Conservation (phyloP, 1,140 invertebrate species). For the Drosophila sulfurigaster region DNA sequence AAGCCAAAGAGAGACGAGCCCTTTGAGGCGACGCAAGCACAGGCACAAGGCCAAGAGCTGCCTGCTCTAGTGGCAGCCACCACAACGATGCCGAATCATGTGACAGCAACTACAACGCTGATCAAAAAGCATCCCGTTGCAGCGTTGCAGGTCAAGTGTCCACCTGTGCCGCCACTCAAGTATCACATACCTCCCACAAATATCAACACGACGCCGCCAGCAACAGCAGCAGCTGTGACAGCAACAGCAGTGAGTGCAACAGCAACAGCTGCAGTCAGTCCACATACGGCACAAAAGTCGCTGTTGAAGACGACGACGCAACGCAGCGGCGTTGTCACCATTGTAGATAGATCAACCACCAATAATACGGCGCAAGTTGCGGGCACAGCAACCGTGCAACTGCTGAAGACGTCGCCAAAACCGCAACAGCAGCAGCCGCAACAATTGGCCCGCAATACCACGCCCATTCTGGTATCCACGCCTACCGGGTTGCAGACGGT, state of each 20-base stretch:
- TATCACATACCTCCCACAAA: slow-evolving; percentile 66
- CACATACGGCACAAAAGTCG: slow-evolving; percentile 66
- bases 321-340: slow-evolving; percentile 40
- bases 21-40: slow-evolving; percentile 26
- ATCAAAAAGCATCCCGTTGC: slow-evolving; percentile 52
- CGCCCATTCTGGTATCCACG: slow-evolving; percentile 81
- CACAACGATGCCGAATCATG: slow-evolving; percentile 3
- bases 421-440: slow-evolving; percentile 19
- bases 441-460: slow-evolving; percentile 54
- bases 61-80: slow-evolving; percentile 68
- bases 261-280: slow-evolving; percentile 17
- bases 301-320: slow-evolving; percentile 66
- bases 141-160: slow-evolving; percentile 58
- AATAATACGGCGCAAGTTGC: background rate
- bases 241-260: slow-evolving; percentile 20
- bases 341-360: slow-evolving; percentile 29
- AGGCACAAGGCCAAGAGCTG: slow-evolving; percentile 34
- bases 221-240: slow-evolving; percentile 17
- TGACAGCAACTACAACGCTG: slow-evolving; percentile 20
- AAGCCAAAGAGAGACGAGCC: slow-evolving; percentile 63
- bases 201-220: slow-evolving; percentile 18
- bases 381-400: slow-evolving; percentile 15
- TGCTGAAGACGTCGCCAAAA: slow-evolving; percentile 33
- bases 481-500: slow-evolving; percentile 79
- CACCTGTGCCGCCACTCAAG: slow-evolving; percentile 78